Base-by-base conservation (phyloP, 2,888 invertebrate genomes). In the Eupithecia dodoneata region DNA sequence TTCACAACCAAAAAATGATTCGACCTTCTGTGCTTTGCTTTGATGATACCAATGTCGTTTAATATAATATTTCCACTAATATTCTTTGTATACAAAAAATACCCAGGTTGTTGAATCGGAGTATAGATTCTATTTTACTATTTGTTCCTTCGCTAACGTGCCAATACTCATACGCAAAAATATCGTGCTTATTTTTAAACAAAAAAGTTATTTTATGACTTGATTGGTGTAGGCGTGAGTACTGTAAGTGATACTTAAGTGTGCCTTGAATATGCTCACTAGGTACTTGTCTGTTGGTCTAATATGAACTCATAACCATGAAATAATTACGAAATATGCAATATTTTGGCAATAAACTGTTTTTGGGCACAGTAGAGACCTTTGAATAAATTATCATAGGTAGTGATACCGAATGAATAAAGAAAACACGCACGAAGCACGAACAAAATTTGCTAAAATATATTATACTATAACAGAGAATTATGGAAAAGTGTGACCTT, bases 401-500 rank as follows among this genome's bases (percentile, higher is more conserved):
- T 18, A 59, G 15, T 41, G 41, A 65, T 12, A 65, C 30, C 13
- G 65, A 13, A 15, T 47, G 47, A 70, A 49, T 49, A 30, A 70
- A 30, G 30, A 30, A 30, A 30, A 30, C 30, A 30, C 30, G 30
- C 30, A 30, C 30, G 30, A 30, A 47, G 2, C 45, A 30, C 63
- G 5, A 66, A 66, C 13, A 42, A 7, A 66, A 42, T 42, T 45
- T 70, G 67, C 67, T 30, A 45, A 70, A 70, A 70, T 45, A 30
- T 30, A 30, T 30, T 30, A 1, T 30, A 30, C 30, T 12, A 47
- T 70, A 13, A 6, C 18, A 45, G 66, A 45, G 67, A 67, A 12
- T 18, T 70, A 47, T 47, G 47, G 70, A 47, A 30, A 70, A 70
- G 30, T 45, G 45, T 70, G 66, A 47, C 72, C 49, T 71, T 42